Conservation (phyloP, 2,888 invertebrate species). For the Harmothoe impar region DNA sequence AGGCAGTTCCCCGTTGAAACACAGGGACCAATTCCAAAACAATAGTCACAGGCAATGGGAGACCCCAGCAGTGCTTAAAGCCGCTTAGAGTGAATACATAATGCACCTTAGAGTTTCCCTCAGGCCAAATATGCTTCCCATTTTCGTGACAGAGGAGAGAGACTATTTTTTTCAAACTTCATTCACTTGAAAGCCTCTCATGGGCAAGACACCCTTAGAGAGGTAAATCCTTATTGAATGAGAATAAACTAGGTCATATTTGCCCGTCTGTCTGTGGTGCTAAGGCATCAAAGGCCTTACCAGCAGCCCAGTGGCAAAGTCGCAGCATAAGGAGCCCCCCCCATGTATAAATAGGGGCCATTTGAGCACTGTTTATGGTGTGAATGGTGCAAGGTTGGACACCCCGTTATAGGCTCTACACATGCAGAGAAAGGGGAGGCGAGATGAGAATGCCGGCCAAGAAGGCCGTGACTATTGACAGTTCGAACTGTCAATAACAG, state of each 20-base stretch:
- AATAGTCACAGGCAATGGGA: too few relatives aligned
- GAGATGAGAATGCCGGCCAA: too few relatives aligned
- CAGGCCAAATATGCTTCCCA: background rate
- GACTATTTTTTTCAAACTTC: background rate
- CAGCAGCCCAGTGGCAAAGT: background rate
- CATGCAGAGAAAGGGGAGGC: background rate
- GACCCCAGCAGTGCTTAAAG: too few relatives aligned
- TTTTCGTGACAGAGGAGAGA: background rate
- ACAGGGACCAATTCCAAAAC: too few relatives aligned
- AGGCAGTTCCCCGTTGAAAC: too few relatives aligned
- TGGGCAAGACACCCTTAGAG: background rate
- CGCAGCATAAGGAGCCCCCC: background rate
- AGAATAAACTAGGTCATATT: conserved; percentile 34
- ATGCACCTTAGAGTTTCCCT: background rate
- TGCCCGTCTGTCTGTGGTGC: background rate
- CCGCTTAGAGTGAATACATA: background rate
- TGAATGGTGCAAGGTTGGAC: background rate
- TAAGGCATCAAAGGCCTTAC: background rate
- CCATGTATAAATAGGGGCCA: conserved; percentile 29
- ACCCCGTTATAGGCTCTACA: background rate
- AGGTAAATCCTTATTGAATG: background rate
- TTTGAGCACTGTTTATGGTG: background rate
- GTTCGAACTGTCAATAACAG: too few relatives aligned
- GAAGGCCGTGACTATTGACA: too few relatives aligned
- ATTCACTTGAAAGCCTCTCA: background rate